phyloP scores from a whole-genome alignment of 2,888 invertebrate genomes.

The Euzophera pinguis region DNA sequence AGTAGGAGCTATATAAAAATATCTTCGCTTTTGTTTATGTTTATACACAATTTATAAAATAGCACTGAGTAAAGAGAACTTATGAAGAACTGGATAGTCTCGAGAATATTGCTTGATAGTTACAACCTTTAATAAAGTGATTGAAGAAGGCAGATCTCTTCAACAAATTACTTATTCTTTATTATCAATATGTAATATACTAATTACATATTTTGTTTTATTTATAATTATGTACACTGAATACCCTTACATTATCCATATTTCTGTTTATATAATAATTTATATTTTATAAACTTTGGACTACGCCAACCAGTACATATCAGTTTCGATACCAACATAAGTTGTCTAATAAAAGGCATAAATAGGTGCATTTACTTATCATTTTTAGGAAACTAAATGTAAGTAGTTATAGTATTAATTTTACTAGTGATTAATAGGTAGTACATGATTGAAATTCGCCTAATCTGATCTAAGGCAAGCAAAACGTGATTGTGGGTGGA shows the following conservation, averaged over 20 bases:
- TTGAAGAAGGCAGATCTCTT: conserved; percentile 51
- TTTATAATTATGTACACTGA: conserved; percentile 35
- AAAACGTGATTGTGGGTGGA: too few species aligned
- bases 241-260: conserved; percentile 32
- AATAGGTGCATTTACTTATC: conserved; percentile 1
- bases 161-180: conserved; percentile 48
- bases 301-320: conserved; percentile 14
- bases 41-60: conserved; percentile 28
- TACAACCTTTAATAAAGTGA: conserved; percentile 53
- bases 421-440: not conserved
- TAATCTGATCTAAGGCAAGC: too few species aligned
- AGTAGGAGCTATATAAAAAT: conserved; percentile 36
- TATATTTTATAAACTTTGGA: conserved; percentile 15
- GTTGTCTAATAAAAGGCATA: conserved; percentile 37
- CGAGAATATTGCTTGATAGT: conserved; percentile 55
- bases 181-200: conserved; percentile 36
- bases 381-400: not conserved
- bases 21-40: conserved; percentile 24
- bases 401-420: not conserved
- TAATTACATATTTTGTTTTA: conserved; percentile 33
- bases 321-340: conserved; percentile 1
- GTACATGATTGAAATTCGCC: not conserved
- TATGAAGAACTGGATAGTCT: conserved; percentile 29
- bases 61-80: conserved; percentile 9
- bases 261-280: conserved; percentile 19